A percentile compares a stretch with the other conserved stretches of the same genome.
Conservation (phyloP, 2,113 vertebrate species). For the Tychaedon coryphoeus region DNA sequence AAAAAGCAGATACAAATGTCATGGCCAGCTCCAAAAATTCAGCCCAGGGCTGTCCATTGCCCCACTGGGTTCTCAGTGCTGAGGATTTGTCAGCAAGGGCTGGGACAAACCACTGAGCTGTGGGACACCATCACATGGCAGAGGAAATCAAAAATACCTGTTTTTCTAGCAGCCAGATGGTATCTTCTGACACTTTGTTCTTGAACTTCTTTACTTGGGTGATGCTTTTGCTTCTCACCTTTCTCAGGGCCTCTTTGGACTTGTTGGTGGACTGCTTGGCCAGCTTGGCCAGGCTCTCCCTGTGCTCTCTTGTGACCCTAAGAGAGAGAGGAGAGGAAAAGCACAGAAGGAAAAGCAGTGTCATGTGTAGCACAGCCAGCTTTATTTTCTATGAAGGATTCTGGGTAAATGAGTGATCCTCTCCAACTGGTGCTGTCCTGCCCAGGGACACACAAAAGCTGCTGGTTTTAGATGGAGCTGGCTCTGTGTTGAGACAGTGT, state of each 20-base stretch:
- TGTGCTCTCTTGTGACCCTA: conserved; percentile 91
- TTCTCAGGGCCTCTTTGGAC: conserved; percentile 89
- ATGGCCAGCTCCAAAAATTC: not conserved
- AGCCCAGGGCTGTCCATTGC: not conserved
- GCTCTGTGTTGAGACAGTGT: not conserved
- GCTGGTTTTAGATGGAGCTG: not conserved
- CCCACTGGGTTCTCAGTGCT: not conserved
- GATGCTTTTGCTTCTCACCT: conserved; percentile 79
- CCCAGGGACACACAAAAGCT: not conserved
- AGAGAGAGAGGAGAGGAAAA: not conserved
- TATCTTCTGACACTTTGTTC: conserved; percentile 87
- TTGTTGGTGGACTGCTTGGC: conserved; percentile 93
- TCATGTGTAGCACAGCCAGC: not conserved
- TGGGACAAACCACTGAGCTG: not conserved
- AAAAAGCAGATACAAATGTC: not conserved
- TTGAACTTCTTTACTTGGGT: conserved; percentile 85
- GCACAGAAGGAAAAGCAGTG: not conserved
- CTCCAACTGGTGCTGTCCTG: not conserved
- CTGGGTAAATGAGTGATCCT: not conserved
- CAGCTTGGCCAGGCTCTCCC: conserved; percentile 87
- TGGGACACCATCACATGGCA: not conserved
- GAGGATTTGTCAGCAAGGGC: not conserved
- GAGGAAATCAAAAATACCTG: conserved; percentile 77
- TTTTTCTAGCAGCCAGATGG: conserved; percentile 87
- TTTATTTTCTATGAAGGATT: not conserved